Percentiles rank a stretch among this genome's conserved stretches.
phyloP scores from a whole-genome alignment of 92 coral and sea anemone genomes.

The Muricea muricata region DNA sequence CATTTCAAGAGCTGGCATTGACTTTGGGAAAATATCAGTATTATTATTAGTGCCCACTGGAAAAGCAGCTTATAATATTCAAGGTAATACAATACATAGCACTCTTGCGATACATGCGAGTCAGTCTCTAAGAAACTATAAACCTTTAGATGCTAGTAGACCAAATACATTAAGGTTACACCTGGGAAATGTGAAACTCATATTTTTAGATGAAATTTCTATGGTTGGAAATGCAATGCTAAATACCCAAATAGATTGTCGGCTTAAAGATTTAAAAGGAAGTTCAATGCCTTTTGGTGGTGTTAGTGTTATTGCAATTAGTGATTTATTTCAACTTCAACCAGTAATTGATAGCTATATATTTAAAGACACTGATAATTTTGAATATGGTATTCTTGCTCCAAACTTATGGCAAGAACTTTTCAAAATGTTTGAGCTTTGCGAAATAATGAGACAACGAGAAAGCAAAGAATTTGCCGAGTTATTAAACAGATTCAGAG shows the following conservation, averaged over 20 bases:
- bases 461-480: conserved; percentile 58
- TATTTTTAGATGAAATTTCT: conserved; percentile 30
- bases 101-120: background rate
- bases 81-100: conserved; percentile 67
- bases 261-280: conserved; percentile 67
- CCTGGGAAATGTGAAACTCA: too few relatives aligned
- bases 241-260: conserved; percentile 60
- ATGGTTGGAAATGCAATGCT: conserved; percentile 69
- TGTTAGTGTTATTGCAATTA: too few relatives aligned
- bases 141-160: too few relatives aligned
- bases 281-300: conserved; percentile 5
- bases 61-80: conserved; percentile 39
- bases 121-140: conserved; percentile 7
- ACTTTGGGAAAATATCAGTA: conserved; percentile 36
- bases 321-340: too few relatives aligned
- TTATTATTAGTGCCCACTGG: conserved; percentile 43
- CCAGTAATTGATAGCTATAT: background rate
- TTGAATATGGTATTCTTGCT: conserved; percentile 49
- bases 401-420: conserved; percentile 48
- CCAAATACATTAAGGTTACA: too few relatives aligned
- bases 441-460: conserved; percentile 49
- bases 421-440: conserved; percentile 43
- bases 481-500: conserved; percentile 7
- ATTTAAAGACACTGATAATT: conserved; percentile 15
- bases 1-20: conserved; percentile 62